Evolutionary conservation across 2,888 invertebrate species (phyloP).

Genomic region (Auanema sp.): DNA sequence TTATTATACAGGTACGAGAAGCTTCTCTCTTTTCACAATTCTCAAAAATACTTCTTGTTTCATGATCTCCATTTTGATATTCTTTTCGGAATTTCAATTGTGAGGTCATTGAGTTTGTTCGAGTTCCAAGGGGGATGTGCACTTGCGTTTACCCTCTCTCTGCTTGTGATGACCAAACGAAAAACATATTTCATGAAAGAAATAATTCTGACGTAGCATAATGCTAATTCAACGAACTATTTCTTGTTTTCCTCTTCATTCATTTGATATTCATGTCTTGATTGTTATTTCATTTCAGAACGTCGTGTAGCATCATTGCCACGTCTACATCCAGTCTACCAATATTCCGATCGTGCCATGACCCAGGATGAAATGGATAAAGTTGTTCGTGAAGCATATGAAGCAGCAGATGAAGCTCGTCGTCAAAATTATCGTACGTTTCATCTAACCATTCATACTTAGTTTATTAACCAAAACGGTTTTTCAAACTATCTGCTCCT

Average conservation of each 20-base stretch:
- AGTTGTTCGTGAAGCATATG: constrained; percentile 50
- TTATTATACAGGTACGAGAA: background rate
- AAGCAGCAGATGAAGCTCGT: constrained; percentile 49
- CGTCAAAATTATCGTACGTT: constrained; percentile 29
- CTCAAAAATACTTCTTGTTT: too few species aligned
- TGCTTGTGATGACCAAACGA: too few species aligned
- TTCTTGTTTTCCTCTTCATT: background rate
- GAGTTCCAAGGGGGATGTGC: background rate
- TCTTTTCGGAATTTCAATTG: too few species aligned
- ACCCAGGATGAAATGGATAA: constrained; percentile 48
- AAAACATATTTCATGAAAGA: too few species aligned
- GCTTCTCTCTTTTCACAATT: too few species aligned
- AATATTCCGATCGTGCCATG: constrained; percentile 40
- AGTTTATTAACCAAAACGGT: background rate
- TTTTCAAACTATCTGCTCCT: background rate
- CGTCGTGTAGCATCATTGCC: constrained; percentile 35
- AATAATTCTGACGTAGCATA: too few species aligned
- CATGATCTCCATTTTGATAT: too few species aligned
- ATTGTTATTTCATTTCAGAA: constrained; percentile 14
- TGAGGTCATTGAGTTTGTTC: background rate
- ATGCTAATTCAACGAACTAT: background rate
- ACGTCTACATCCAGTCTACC: constrained; percentile 32
- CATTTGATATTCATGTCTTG: constrained; percentile 3
- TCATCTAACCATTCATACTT: background rate
- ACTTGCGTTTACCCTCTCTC: constrained; percentile 1